Percentiles rank a stretch among this genome's conserved stretches.
phyloP scores from a whole-genome alignment of 2,888 invertebrate species.

The Philereme vetulata region DNA sequence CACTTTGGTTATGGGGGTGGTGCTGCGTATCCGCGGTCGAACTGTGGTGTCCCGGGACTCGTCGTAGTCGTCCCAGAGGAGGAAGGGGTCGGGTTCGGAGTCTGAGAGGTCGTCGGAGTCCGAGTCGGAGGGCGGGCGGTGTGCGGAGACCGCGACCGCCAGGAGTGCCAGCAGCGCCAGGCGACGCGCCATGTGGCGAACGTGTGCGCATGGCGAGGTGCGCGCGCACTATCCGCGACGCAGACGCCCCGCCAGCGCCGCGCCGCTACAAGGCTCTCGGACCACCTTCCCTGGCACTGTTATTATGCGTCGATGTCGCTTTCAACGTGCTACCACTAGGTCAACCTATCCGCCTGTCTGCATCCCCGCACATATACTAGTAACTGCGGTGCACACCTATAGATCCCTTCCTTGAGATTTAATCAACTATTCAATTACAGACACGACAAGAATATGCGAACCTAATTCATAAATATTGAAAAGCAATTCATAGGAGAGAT shows the following conservation, averaged over 20 bases:
- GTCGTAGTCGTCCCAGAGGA: constrained; percentile 70
- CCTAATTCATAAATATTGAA: too few species aligned
- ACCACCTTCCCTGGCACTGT: constrained; percentile 72
- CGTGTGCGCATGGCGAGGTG: constrained; percentile 82
- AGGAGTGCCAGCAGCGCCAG: constrained; percentile 79
- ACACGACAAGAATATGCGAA: too few species aligned
- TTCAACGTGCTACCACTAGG: constrained; percentile 72
- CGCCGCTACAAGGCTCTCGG: constrained; percentile 26
- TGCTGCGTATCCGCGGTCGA: constrained; percentile 49
- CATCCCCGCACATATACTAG: not conserved
- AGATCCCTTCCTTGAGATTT: too few species aligned
- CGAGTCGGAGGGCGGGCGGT: constrained; percentile 52
- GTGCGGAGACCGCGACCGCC: constrained; percentile 66
- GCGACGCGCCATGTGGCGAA: constrained; percentile 80
- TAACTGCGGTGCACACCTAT: too few species aligned
- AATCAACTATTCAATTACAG: too few species aligned
- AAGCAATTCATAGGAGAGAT: too few species aligned
- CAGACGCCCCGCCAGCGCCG: constrained; percentile 43
- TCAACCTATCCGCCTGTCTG: constrained; percentile 55
- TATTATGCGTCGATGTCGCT: constrained; percentile 71
- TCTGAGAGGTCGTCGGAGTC: constrained; percentile 55
- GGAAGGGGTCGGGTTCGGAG: constrained; percentile 64
- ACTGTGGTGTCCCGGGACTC: constrained; percentile 61
- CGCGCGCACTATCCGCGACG: constrained; percentile 75
- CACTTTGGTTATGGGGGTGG: constrained; percentile 68